Base-by-base conservation (phyloP, 2,113 vertebrate genomes). In the Lycocorax pyrrhopterus region DNA sequence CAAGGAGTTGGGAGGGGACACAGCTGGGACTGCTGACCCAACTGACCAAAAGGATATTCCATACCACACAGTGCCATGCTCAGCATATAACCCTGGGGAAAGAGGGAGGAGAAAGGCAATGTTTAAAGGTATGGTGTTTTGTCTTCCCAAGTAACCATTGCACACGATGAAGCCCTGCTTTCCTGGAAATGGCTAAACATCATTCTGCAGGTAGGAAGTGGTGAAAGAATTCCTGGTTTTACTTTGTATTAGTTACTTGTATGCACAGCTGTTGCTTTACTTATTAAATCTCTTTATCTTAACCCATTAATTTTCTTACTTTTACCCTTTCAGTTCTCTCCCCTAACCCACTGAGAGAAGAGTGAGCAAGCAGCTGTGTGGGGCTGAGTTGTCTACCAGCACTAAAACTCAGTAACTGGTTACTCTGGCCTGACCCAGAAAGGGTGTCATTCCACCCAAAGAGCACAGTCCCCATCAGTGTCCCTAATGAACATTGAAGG, bases 261-360 rank as follows among this genome's bases (percentile, higher is more conserved):
- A 58, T 20, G 6, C 0, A 3, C 23, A 66, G 17, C 4, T 60
- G 87, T 84, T 84, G 41, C 25, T 67, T 75, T 78, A n/a, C 10
- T 30, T 79, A 23, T 68, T 62, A 55, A 69, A 73, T 18, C 53
- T 47, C 22, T 67, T 46, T 63, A 51, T 25, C 6, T 51, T 29
- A 72, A 46, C 6, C 9, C 10, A 46, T 4, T 2, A 59, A 21
- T 55, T 85, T 90, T 82, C 43, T 71, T 41, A 22, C 25, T 88
- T 79, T 67, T 62, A 66, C 7, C 9, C 14, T 67, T 53, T 62
- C 0, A 1, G 3, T 71, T 78, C 14, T 87, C 13, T 62, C 23
- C 13, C 12, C 3, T 7, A 49, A 4, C 1, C 0, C n/a, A 71
- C 25, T 27, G 25, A 15, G 9, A 8, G 19, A 74, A 77, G 25